Base-by-base conservation (phyloP, 92 coral and sea anemone species). In the Micromussa lordhowensis region DNA sequence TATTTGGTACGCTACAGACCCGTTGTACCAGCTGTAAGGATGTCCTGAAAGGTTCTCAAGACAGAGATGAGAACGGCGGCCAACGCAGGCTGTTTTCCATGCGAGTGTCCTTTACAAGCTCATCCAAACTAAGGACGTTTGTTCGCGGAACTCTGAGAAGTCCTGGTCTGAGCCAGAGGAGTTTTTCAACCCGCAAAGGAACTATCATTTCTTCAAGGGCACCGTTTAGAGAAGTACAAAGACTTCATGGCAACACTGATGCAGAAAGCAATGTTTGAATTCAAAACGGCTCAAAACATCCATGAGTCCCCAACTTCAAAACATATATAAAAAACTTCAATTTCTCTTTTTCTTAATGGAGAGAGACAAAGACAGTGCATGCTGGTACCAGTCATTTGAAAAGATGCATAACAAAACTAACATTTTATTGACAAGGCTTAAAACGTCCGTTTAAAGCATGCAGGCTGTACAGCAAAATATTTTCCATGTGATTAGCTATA, bases 1-100 rank as follows among this genome's bases (percentile, higher is more conserved):
- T 97, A 28, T 97, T 97, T 78, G 99, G 99, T 1, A 96, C 99
- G 0, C 90, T 95, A 31, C 97, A 94, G 34, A 83, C 91, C 0
- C 88, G 90, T 9, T 96, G 98, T 63, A 81, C 38, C 28, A 81
- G 79, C 73, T 90, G 91, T 54, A 72, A 59, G 24, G 78, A 76
- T 54, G 28, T 92, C 44, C 34, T 92, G 16, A 86, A 68, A 77
- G 69, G 64, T 13, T 77, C 94, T 0, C 75, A 58, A 51, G 75
- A 78, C 14, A 38, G 78, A 68, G 86, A 69, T 55, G 82, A 51
- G 4, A 79, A 19, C 72, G 30, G 54, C 40, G 70, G 55, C 3
- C 81, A 84, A 1, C 77, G 85, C 32, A 88, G 68, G 30, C 28
- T 90, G 68, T 85, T 90, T 38, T 90, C 96, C 19, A 86, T 93